Percentiles rank a stretch among this genome's conserved stretches.
Conservation (phyloP, 2,797 vertebrate species). For the Onychomys torridus region DNA sequence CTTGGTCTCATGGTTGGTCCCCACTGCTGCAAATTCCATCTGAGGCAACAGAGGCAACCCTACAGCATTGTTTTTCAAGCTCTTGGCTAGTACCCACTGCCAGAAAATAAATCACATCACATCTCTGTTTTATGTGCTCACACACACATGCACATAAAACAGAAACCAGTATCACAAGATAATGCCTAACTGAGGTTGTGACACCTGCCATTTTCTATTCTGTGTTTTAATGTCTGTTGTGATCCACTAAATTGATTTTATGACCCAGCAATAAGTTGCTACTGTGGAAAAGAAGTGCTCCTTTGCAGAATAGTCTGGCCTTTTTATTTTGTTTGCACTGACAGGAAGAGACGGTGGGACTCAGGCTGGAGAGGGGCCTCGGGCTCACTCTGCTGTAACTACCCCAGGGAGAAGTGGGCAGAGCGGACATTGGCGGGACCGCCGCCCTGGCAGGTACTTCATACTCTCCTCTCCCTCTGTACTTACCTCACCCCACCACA, state of each 20-base stretch:
- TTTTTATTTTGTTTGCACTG: neutral
- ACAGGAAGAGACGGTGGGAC: neutral
- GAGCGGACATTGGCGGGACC: fast-evolving
- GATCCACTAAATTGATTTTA: conserved; percentile 67
- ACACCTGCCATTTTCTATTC: neutral
- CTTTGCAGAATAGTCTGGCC: conserved; percentile 6
- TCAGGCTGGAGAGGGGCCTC: neutral
- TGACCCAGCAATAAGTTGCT: conserved; percentile 50
- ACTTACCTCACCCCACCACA: neutral
- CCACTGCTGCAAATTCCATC: neutral
- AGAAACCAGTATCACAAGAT: neutral
- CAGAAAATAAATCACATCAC: conserved; percentile 60
- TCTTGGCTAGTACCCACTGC: neutral
- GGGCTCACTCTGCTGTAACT: neutral
- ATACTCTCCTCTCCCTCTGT: neutral
- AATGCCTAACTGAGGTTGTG: conserved; percentile 29
- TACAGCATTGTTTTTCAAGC: conserved; percentile 49
- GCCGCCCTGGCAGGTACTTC: neutral
- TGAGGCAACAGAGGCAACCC: neutral
- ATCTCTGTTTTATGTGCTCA: neutral
- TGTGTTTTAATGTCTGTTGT: conserved; percentile 51
- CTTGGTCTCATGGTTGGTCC: neutral
- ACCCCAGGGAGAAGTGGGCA: neutral
- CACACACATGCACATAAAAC: neutral
- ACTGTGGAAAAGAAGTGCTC: neutral